A percentile compares a stretch with the other conserved stretches of the same genome.
These are phyloP conservation scores for Tyrophagus putrescentiae DNA, from an alignment of 1,140 invertebrate species.

Conservation along the genomic window DNA sequence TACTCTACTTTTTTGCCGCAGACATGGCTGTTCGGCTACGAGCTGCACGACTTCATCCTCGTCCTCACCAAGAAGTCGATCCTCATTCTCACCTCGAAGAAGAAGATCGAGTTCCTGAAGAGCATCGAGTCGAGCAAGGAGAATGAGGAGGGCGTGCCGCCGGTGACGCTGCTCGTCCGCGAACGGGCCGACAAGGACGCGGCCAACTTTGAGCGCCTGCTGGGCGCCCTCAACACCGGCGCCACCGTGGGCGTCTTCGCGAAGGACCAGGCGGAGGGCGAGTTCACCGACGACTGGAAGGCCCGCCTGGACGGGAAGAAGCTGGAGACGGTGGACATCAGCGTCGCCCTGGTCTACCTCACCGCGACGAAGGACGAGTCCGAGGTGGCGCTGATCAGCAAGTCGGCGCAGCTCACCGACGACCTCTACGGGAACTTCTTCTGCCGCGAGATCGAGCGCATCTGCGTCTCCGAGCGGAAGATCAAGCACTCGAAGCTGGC, in stretches of 20 bases:
- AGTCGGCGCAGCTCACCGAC: slow-evolving; percentile 76
- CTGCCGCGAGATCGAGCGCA: slow-evolving; percentile 94
- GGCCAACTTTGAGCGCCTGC: slow-evolving; percentile 74
- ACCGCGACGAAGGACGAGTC: slow-evolving; percentile 89
- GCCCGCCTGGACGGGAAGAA: slow-evolving; percentile 51
- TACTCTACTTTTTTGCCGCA: slow-evolving; percentile 36
- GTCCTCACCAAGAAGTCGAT: slow-evolving; percentile 69
- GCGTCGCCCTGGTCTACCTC: slow-evolving; percentile 60
- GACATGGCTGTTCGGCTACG: slow-evolving; percentile 94
- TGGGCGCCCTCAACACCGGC: slow-evolving; percentile 67
- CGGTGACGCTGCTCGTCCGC: slow-evolving; percentile 68
- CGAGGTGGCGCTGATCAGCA: slow-evolving; percentile 81
- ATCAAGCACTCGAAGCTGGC: slow-evolving; percentile 77
- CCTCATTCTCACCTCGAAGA: slow-evolving; percentile 84
- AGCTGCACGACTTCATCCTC: slow-evolving; percentile 86
- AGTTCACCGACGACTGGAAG: slow-evolving; percentile 84
- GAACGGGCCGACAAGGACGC: slow-evolving; percentile 91
- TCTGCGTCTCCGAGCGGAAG: slow-evolving; percentile 91
- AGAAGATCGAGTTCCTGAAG: slow-evolving; percentile 91
- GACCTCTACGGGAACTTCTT: slow-evolving; percentile 93
- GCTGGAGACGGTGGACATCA: slow-evolving; percentile 78
- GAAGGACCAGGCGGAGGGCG: slow-evolving; percentile 83
- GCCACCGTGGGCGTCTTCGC: slow-evolving; percentile 79
- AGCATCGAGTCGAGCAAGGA: slow-evolving; percentile 75
- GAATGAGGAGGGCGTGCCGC: slow-evolving; percentile 58